Conservation (phyloP, 2,888 invertebrate species). For the Melanargia galathea region DNA sequence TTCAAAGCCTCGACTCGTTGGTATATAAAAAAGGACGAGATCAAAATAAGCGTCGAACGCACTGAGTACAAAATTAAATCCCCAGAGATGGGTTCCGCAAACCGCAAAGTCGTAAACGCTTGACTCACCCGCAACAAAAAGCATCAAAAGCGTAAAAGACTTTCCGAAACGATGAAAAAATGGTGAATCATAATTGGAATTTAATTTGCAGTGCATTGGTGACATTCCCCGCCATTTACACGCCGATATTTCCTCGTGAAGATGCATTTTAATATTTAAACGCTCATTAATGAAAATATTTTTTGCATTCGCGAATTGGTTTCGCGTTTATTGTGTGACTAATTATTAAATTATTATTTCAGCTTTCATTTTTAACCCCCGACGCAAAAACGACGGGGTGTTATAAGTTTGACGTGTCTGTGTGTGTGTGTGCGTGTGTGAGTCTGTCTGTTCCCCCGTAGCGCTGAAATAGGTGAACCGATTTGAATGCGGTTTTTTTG, state of each 20-base stretch:
- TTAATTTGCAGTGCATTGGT: slow-evolving; percentile 30
- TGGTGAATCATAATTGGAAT: slow-evolving; percentile 35
- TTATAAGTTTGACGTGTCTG: too few species aligned
- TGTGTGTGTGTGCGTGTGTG: too few species aligned
- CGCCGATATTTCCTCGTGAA: slow-evolving; percentile 18
- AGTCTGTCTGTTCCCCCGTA: too few species aligned
- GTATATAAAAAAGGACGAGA: too few species aligned
- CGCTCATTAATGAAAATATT: not conserved
- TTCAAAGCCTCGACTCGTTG: too few species aligned
- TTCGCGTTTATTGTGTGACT: not conserved
- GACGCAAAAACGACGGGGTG: too few species aligned
- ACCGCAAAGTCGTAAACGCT: not conserved
- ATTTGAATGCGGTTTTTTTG: too few species aligned
- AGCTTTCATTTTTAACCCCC: too few species aligned
- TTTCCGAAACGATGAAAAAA: slow-evolving; percentile 11
- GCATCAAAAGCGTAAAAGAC: not conserved
- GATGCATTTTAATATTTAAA: slow-evolving; percentile 9
- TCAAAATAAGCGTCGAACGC: too few species aligned
- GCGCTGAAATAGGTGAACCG: too few species aligned
- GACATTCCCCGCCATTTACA: slow-evolving; percentile 32
- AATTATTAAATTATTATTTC: too few species aligned
- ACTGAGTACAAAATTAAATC: too few species aligned
- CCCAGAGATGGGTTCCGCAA: not conserved
- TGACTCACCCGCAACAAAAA: slow-evolving; percentile 9
- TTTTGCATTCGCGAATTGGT: not conserved